Conservation (phyloP, 2,797 vertebrate genomes). For the Selene dorsalis region DNA sequence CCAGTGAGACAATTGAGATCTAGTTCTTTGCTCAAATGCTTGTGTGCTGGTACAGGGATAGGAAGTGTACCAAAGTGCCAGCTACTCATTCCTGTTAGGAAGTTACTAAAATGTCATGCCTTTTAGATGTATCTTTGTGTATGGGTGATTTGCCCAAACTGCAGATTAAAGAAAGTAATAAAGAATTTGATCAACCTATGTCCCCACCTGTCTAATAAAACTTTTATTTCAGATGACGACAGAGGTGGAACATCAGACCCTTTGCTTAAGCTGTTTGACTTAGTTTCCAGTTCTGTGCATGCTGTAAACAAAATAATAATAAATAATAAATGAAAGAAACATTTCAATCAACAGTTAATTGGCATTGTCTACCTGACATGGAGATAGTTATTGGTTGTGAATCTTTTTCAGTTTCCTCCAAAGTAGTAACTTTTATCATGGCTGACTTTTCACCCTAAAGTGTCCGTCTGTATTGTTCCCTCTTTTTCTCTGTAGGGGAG, state of each 20-base stretch:
- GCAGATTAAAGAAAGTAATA: background rate
- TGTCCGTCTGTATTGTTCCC: background rate
- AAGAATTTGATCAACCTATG: background rate
- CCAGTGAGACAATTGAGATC: background rate
- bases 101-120: background rate
- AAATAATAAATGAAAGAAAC: background rate
- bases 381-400: background rate
- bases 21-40: background rate
- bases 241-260: constrained; percentile 3
- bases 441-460: background rate
- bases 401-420: background rate
- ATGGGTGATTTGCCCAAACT: background rate
- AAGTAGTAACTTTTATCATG: background rate
- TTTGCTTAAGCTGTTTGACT: background rate
- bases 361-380: background rate
- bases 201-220: background rate
- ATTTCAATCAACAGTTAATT: background rate
- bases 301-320: background rate
- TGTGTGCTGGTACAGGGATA: background rate
- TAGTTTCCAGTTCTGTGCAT: background rate
- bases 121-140: background rate
- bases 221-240: background rate
- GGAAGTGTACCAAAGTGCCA: background rate
- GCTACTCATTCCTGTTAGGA: background rate
- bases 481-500: constrained; percentile 85